Evolutionary conservation across 2,888 invertebrate genomes (phyloP), one percentile per base, ranked within the genome.

Genomic region (Drosophila paramelanica): DNA sequence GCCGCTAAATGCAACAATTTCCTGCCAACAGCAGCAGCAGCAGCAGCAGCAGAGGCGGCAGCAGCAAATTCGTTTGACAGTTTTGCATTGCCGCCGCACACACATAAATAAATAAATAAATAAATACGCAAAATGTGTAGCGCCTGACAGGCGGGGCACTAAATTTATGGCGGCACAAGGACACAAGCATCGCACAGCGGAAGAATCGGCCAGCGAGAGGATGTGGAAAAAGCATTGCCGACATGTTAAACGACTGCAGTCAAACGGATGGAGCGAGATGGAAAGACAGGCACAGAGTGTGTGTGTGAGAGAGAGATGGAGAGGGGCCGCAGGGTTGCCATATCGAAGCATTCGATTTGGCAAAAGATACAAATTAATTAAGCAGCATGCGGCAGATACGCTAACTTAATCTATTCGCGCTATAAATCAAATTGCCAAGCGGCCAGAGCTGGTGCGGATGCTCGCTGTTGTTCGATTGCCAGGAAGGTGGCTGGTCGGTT

Each of bases 331-430:
- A 25, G 7, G 31, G 31, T 23, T 39, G 17, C 23, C 59, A 64
- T 55, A 76, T 75, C 75, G 69, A 67, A 67, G 74, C 82, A 89
- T 85, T 90, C 89, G 88, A 86, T 89, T 90, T 85, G 90, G 89
- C 83, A 83, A 86, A 82, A 83, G 88, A 89, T 90, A 91, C 90
- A 91, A 91, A 91, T 91, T 91, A 91, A 91, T 91, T 91, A 91
- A 90, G 90, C 90, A 72, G 77, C 90, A 90, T 89, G 89, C 89
- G 77, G 83, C 91, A 89, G 89, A 91, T 85, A 91, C 80, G 90
- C 89, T 90, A 86, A 90, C 90, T 91, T 87, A 86, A 90, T 90
- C 90, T 89, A 91, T 91, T 89, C 77, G 79, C 79, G 80, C 89
- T 71, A 90, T 91, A 91, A 91, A 91, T 91, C 91, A 91, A 90